Base-by-base conservation (phyloP, 2,888 invertebrate genomes). In the Meteorus colon region DNA sequence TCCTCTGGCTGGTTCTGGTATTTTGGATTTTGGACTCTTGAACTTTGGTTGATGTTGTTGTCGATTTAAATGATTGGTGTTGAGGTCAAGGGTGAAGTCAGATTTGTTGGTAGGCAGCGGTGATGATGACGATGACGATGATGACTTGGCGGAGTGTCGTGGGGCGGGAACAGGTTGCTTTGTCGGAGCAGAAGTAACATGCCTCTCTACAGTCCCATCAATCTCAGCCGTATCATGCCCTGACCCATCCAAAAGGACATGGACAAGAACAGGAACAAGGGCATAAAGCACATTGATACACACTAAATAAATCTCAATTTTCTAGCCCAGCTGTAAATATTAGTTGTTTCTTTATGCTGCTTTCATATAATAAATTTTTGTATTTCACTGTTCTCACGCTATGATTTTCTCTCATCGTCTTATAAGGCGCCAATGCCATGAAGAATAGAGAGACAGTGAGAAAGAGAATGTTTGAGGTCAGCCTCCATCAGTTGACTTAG, bases 241-340 rank as follows among this genome's bases (percentile, higher is more conserved):
- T 89, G 89, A 89, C 86, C 88, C 89, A 89, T 89, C 89, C 89
- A 89, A 89, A 86, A 87, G 88, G 87, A 88, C 85, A 88, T 83
- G 88, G 88, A 89, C 88, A 88, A 88, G 87, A 87, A 89, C 88
- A 88, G 89, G 89, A 89, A 86, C 87, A 84, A 89, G 89, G 89
- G 88, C 88, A 89, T 88, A 89, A 89, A 89, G 89, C 89, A 89
- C 89, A 89, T 89, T 89, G 88, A 89, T 89, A 89, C 88, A 89
- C 86, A 89, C 89, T 88, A 87, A 89, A 65, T 73, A 84, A 85
- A 85, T 86, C 81, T 82, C 81, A 80, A 85, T 78, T 66, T 75
- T 86, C 85, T 87, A 88, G 85, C 84, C 86, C 86, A 85, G 82
- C 84, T 85, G 84, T 63, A 73, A 76, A 73, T 69, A 73, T 73